Conservation (phyloP, 2,113 vertebrate species). For the Oophaga pumilio region DNA sequence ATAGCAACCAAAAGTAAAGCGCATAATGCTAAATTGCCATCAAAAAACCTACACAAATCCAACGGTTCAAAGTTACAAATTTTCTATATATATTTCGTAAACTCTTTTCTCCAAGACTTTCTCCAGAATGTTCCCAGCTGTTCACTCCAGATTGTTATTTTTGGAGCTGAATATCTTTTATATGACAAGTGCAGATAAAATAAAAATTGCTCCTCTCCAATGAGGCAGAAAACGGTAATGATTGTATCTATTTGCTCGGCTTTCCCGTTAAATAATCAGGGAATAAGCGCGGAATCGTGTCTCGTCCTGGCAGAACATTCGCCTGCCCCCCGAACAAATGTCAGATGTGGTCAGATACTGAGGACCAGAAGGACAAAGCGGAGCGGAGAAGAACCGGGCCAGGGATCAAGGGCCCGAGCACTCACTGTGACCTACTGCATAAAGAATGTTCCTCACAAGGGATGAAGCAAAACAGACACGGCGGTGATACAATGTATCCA, state of each 20-base stretch:
- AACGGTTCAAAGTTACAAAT: too few species aligned
- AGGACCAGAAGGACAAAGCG: neutral
- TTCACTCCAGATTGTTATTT: neutral
- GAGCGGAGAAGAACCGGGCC: too few species aligned
- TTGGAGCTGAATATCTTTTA: neutral
- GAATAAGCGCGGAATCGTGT: neutral
- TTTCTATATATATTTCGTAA: too few species aligned
- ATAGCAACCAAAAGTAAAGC: too few species aligned
- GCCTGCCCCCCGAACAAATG: neutral
- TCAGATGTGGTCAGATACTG: neutral
- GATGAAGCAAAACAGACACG: neutral
- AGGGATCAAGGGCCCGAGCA: too few species aligned
- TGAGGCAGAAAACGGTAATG: neutral
- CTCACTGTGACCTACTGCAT: constrained; percentile 4
- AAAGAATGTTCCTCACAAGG: neutral
- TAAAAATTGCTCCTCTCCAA: neutral
- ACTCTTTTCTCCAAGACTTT: neutral
- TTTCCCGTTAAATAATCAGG: neutral
- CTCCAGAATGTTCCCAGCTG: neutral
- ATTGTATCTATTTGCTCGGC: neutral
- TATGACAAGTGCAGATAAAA: neutral
- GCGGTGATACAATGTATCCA: neutral
- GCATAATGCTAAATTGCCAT: too few species aligned
- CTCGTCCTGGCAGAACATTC: constrained; percentile 35
- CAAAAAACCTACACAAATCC: too few species aligned